These are phyloP conservation scores for Pandemis heparana DNA, from an alignment of 2,888 invertebrate genomes.

Conservation along the genomic window DNA sequence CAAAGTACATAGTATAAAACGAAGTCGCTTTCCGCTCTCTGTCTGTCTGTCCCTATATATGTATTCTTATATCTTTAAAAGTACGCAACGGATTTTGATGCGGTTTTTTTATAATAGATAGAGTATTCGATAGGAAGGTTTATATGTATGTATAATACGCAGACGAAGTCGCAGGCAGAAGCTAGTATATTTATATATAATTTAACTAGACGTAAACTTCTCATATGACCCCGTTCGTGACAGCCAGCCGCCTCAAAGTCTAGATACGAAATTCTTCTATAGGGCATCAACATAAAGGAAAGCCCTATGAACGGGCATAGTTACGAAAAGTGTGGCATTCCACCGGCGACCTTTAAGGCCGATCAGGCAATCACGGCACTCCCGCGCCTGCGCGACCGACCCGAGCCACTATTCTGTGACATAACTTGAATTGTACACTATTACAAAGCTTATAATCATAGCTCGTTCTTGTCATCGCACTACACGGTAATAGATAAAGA, in stretches of 20 bases:
- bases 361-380: slow-evolving; percentile 40
- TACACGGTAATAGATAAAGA: no score
- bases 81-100: no score
- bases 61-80: no score
- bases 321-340: slow-evolving; percentile 43
- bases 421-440: not conserved
- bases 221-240: not conserved
- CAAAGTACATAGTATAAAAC: no score
- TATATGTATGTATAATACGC: no score
- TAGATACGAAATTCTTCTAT: slow-evolving; percentile 13
- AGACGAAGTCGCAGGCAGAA: no score
- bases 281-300: slow-evolving; percentile 22
- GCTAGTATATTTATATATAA: no score
- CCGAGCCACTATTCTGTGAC: slow-evolving; percentile 29
- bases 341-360: slow-evolving; percentile 42
- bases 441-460: not conserved
- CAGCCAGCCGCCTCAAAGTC: slow-evolving; percentile 29
- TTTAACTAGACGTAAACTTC: not conserved
- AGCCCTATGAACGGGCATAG: slow-evolving; percentile 20
- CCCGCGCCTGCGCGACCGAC: slow-evolving; percentile 38
- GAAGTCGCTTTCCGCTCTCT: no score
- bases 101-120: no score
- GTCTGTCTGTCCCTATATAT: no score
- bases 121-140: no score
- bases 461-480: no score